phyloP scores from a whole-genome alignment of 2,113 vertebrate species.

The Trachemys scripta region DNA sequence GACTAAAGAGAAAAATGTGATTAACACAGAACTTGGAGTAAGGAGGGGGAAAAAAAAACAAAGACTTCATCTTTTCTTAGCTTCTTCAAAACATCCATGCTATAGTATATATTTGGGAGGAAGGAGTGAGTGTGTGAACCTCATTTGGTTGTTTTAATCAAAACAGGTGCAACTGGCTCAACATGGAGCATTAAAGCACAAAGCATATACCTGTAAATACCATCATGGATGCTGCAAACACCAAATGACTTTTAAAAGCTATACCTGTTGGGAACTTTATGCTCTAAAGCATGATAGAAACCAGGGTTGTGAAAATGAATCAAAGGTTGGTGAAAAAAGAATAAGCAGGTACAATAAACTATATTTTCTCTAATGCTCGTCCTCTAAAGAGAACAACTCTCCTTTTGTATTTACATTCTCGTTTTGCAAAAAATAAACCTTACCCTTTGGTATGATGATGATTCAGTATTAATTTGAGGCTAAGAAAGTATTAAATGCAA shows the following conservation, averaged over 20 bases:
- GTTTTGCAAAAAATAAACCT: neutral
- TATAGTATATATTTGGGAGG: neutral
- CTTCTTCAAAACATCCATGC: neutral
- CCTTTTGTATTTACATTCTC: neutral
- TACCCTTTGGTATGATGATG: neutral
- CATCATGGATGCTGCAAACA: neutral
- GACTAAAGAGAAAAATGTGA: neutral
- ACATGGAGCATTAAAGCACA: neutral
- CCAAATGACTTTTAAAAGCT: conserved; percentile 9
- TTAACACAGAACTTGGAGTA: neutral
- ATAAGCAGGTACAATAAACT: neutral
- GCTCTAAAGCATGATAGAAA: neutral
- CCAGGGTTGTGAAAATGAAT: neutral
- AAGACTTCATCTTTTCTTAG: neutral
- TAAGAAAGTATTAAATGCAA: neutral
- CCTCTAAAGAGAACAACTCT: neutral
- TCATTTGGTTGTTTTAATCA: neutral
- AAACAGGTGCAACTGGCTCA: neutral
- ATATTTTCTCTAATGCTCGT: neutral
- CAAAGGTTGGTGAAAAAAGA: neutral
- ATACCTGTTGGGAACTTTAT: neutral
- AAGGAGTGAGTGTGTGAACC: neutral
- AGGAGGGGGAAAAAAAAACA: neutral
- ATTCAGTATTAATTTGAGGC: neutral
- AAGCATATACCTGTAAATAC: neutral